phyloP scores from a whole-genome alignment of 2,113 vertebrate genomes.

The Hepsetus odoe region DNA sequence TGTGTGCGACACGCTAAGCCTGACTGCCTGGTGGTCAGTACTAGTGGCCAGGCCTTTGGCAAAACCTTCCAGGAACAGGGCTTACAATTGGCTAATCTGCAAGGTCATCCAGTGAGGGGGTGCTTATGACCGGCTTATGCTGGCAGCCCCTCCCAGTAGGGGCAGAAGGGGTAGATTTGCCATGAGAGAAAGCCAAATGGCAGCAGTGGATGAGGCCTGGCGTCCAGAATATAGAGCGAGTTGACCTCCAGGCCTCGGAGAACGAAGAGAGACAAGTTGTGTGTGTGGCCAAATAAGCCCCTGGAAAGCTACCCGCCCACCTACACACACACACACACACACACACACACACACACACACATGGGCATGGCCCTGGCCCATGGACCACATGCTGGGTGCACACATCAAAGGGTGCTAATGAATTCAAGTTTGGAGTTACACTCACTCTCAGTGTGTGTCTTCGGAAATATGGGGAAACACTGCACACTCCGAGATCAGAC shows the following conservation, averaged over 20 bases:
- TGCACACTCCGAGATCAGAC: constrained; percentile 37
- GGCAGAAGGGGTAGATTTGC: background rate
- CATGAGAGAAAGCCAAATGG: constrained; percentile 19
- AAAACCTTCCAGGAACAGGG: constrained; percentile 22
- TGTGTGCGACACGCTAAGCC: background rate
- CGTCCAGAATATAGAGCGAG: constrained; percentile 12
- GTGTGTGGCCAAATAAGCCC: constrained; percentile 20
- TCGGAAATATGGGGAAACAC: constrained; percentile 55
- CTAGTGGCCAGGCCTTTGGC: background rate
- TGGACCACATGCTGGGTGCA: constrained; percentile 48
- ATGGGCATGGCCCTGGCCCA: constrained; percentile 17
- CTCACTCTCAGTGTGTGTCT: constrained; percentile 37
- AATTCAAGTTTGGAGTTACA: constrained; percentile 63
- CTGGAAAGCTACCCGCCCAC: constrained; percentile 40
- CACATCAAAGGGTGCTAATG: constrained; percentile 65
- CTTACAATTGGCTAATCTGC: constrained; percentile 43
- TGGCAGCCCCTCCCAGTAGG: constrained; percentile 25
- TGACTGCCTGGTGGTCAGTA: background rate
- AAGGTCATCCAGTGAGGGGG: constrained; percentile 43
- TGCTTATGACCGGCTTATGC: constrained; percentile 17
- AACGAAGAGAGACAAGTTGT: background rate
- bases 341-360: constrained; percentile 47
- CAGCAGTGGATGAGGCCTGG: background rate
- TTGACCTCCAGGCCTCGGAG: constrained; percentile 32
- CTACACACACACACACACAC: constrained; percentile 42